Evolutionary conservation across 2,113 vertebrate species (phyloP).

Genomic region (Percopsis transmontana): DNA sequence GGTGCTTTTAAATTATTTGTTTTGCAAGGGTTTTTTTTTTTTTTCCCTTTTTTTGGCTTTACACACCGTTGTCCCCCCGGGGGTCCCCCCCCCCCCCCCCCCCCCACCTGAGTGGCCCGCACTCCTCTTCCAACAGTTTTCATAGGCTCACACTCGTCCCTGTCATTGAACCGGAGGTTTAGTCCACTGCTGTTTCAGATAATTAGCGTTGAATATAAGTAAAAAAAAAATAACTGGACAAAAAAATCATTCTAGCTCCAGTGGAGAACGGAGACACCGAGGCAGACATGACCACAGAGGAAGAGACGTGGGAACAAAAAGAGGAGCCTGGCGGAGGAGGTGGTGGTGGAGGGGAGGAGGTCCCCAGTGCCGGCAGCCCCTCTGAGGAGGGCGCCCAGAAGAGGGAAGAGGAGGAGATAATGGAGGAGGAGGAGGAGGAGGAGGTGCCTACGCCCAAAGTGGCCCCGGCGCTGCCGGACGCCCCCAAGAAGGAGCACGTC

Average conservation of each 20-base stretch:
- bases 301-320: slow-evolving; percentile 97
- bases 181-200: no score
- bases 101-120: no score
- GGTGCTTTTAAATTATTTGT: slow-evolving; percentile 1
- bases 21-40: background rate
- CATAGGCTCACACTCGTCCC: no score
- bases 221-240: no score
- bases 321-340: slow-evolving; percentile 86
- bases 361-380: slow-evolving; percentile 71
- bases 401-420: slow-evolving; percentile 68
- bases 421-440: slow-evolving; percentile 91
- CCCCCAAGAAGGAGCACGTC: slow-evolving; percentile 97
- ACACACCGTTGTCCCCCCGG: no score
- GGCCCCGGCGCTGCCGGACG: slow-evolving; percentile 84
- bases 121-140: no score
- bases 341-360: slow-evolving; percentile 47
- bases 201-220: no score
- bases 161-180: no score
- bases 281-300: slow-evolving; percentile 82
- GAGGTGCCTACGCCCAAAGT: slow-evolving; percentile 90
- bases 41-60: background rate
- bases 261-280: slow-evolving; percentile 96
- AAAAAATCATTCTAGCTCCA: slow-evolving; percentile 72
- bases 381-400: slow-evolving; percentile 76
- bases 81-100: no score